Conservation (phyloP, 2,113 vertebrate species). For the Orthochromis indermauri region DNA sequence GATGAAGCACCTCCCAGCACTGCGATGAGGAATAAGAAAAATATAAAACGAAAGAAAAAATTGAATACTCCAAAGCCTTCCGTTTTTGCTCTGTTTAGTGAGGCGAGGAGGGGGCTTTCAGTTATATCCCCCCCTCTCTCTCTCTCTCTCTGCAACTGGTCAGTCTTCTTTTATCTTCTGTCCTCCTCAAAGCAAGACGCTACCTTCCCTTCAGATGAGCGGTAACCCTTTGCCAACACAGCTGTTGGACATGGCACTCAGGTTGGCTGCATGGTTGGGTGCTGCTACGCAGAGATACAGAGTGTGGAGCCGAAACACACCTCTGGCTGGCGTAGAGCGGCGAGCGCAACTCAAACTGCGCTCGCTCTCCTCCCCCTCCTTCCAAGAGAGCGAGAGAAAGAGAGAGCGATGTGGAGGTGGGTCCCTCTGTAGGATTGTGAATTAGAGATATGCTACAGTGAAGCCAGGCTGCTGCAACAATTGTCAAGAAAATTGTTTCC, state of each 20-base stretch:
- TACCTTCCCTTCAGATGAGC: conserved; percentile 54
- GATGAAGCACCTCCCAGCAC: conserved; percentile 77
- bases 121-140: conserved; percentile 34
- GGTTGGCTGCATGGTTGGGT: conserved; percentile 38
- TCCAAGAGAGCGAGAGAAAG: background rate
- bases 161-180: conserved; percentile 57
- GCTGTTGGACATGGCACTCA: conserved; percentile 47
- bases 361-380: conserved; percentile 48
- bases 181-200: conserved; percentile 51
- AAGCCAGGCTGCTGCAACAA: conserved; percentile 49
- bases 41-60: conserved; percentile 80
- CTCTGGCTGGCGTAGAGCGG: conserved; percentile 35
- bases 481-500: conserved; percentile 28
- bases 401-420: conserved; percentile 34
- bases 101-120: conserved; percentile 44
- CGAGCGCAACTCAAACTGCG: conserved; percentile 46
- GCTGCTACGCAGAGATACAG: conserved; percentile 44
- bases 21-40: conserved; percentile 79
- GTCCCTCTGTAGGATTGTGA: conserved; percentile 55
- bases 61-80: conserved; percentile 80
- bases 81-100: conserved; percentile 71
- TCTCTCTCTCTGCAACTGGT: conserved; percentile 47
- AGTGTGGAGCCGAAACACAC: conserved; percentile 49
- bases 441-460: conserved; percentile 31
- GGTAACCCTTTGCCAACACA: conserved; percentile 49